Evolutionary conservation across 2,797 vertebrate species (phyloP), one percentile per base, ranked within the genome.

Genomic region (Oreochromis mossambicus): DNA sequence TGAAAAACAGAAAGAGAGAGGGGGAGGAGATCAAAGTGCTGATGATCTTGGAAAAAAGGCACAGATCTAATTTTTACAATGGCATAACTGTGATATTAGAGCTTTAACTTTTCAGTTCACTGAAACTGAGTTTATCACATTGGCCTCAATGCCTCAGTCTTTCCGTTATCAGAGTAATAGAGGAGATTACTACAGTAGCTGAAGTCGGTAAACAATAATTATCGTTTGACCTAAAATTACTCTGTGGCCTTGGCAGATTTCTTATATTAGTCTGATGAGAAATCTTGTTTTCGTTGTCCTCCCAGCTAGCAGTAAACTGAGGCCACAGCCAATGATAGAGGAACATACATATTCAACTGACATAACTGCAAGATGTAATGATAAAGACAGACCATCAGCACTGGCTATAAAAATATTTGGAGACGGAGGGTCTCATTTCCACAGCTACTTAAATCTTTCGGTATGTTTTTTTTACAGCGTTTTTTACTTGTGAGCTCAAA

Each of bases 281-380:
- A 84, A 63, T 83, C 52, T 51, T 9, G 34, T 80, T 79, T 61
- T 63, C 63, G 29, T 26, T 29, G 51, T 79, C 56, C 56, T 79
- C 41, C 66, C 24, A 61, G 38, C 41, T 80, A 77, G 55, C 80
- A 82, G 50, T 46, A 10, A 12, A 48, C 63, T 21, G 1, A 79
- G 78, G 48, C 85, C 50, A 83, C 26, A 50, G 26, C 17, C 26
- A 75, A n/a, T 36, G 34, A 86, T 24, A 51, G 75, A 77, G 50
- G 82, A 86, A 83, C 84, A 80, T 83, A 78, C 41, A 79, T 58
- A 58, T 78, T 77, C 36, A 56, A 80, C 82, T 87, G 66, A 86
- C 87, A 78, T 86, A 79, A 83, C 29, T 84, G 75, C 81, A 38
- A 78, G 80, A 82, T 61, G 80, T 84, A n/a, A 46, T 50, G 48